Percentiles rank a stretch among this genome's conserved stretches.
These are phyloP conservation scores for Apostichopus leukothele DNA, from an alignment of 53 echinoderm and acorn worm species.

Conservation along the genomic window DNA sequence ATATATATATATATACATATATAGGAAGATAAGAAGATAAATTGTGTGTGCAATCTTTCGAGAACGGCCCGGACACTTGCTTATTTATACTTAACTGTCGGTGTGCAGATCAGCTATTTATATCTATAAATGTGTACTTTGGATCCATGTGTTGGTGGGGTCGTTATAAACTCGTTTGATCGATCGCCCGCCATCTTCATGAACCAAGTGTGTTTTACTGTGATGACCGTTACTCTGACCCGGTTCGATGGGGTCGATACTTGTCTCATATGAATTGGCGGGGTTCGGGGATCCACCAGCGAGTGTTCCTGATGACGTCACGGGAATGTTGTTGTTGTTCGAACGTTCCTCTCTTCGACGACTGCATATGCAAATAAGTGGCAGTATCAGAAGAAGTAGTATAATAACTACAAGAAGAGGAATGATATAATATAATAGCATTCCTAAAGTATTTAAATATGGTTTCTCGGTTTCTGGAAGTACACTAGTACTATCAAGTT, in stretches of 20 bases:
- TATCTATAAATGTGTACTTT: slow-evolving; percentile 18
- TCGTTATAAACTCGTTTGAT: slow-evolving; percentile 1
- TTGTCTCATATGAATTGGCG: background rate
- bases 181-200: background rate
- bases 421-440: background rate
- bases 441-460: background rate
- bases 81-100: too few species aligned
- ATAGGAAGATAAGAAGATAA: too few species aligned
- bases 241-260: background rate
- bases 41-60: too few species aligned
- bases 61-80: too few species aligned
- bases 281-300: background rate
- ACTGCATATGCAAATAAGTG: slow-evolving; percentile 20
- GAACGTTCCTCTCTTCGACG: background rate
- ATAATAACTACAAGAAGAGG: slow-evolving; percentile 12
- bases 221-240: background rate
- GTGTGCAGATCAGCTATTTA: too few species aligned
- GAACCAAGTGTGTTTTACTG: background rate
- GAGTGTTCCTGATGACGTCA: background rate
- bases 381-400: slow-evolving; percentile 9
- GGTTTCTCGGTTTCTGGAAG: background rate
- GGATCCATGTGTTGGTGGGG: slow-evolving; percentile 23
- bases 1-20: too few species aligned
- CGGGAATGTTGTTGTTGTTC: background rate
- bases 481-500: background rate